These are phyloP conservation scores for Cephus pulcher DNA, from an alignment of 2,888 invertebrate genomes.

Conservation along the genomic window DNA sequence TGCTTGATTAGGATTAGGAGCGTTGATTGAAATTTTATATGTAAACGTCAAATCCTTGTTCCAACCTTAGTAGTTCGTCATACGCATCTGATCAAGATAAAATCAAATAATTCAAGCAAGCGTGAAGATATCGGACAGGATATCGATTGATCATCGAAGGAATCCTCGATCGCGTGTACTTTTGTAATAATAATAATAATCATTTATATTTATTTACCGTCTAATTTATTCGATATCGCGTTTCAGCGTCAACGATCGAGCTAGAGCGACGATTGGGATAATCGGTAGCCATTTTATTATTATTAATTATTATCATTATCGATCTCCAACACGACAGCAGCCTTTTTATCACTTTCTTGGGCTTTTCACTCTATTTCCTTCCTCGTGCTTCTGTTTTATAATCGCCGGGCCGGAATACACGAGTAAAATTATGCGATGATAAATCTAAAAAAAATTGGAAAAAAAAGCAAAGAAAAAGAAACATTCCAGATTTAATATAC, in stretches of 20 bases:
- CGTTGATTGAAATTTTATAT: conserved; percentile 50
- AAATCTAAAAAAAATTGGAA: background rate
- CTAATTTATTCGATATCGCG: conserved; percentile 38
- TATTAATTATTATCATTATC: background rate
- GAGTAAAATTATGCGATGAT: background rate
- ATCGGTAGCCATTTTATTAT: background rate
- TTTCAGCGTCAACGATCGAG: background rate
- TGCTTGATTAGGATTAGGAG: conserved; percentile 40
- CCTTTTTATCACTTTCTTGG: background rate
- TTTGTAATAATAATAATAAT: conserved; percentile 6
- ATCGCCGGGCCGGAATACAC: background rate
- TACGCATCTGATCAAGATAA: background rate
- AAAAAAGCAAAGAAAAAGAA: background rate
- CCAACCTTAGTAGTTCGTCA: background rate
- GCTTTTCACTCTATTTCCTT: background rate
- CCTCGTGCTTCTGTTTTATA: background rate
- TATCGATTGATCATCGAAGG: background rate
- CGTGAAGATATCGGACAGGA: background rate
- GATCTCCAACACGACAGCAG: background rate
- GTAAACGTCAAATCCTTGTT: conserved; percentile 31
- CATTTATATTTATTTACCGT: conserved; percentile 45
- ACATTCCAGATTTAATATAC: background rate
- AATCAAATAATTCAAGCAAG: background rate
- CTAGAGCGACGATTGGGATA: background rate
- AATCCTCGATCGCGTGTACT: background rate